phyloP scores from a whole-genome alignment of 2,888 invertebrate species.

The Cheilosia variabilis region DNA sequence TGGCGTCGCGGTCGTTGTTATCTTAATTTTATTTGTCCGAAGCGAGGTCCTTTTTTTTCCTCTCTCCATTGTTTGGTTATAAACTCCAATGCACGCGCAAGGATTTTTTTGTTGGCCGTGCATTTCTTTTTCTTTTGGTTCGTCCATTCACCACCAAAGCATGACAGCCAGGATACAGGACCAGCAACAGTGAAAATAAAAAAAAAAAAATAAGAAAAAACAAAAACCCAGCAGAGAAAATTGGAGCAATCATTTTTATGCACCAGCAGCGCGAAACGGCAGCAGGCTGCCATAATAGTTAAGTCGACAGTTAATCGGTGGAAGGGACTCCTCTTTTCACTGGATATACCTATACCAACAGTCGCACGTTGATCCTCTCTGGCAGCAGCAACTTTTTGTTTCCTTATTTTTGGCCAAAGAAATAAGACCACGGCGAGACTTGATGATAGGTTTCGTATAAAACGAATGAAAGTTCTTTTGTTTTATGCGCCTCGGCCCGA shows the following conservation, averaged over 20 bases:
- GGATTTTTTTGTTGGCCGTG: constrained; percentile 22
- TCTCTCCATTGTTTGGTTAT: constrained; percentile 11
- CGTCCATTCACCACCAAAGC: constrained; percentile 62
- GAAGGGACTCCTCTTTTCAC: constrained; percentile 58
- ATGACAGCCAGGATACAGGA: constrained; percentile 64
- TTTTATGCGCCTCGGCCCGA: constrained; percentile 20
- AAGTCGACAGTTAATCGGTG: constrained; percentile 74
- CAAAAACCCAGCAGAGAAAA: constrained; percentile 52
- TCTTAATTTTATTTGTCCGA: constrained; percentile 64
- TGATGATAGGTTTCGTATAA: constrained; percentile 71
- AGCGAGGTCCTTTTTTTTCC: constrained; percentile 46
- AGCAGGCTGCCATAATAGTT: constrained; percentile 75
- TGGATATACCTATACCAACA: constrained; percentile 25
- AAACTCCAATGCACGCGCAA: constrained; percentile 63
- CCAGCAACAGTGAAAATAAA: constrained; percentile 3
- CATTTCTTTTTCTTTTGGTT: constrained; percentile 65
- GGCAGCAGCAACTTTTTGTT: constrained; percentile 14
- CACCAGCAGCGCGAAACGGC: constrained; percentile 75
- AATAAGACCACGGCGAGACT: constrained; percentile 64
- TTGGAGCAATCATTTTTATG: constrained; percentile 76
- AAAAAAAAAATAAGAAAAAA: neutral
- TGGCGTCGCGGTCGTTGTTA: constrained; percentile 71
- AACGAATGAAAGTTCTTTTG: constrained; percentile 61
- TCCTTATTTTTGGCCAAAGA: constrained; percentile 49
- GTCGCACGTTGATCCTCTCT: constrained; percentile 56